These are phyloP conservation scores for Leptatherina wallacei DNA, from an alignment of 2,797 vertebrate species.

Conservation along the genomic window DNA sequence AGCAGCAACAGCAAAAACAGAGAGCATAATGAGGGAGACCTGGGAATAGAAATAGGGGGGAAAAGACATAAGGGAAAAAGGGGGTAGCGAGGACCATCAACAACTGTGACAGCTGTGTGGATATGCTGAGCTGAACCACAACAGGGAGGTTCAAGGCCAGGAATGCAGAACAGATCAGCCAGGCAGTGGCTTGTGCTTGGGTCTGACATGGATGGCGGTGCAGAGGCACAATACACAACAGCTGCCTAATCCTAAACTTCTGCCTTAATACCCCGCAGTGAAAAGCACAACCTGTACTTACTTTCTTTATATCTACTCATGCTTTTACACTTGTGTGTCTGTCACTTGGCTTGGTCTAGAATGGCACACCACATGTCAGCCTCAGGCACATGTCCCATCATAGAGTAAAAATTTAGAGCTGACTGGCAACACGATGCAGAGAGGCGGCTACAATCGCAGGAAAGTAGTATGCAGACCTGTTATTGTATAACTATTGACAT, in stretches of 20 bases:
- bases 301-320: conserved; percentile 20
- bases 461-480: conserved; percentile 5
- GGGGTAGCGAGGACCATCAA: conserved; percentile 57
- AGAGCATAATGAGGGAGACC: conserved; percentile 28
- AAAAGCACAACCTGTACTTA: conserved; percentile 43
- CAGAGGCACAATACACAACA: conserved; percentile 63
- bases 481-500: not conserved
- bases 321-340: conserved; percentile 17
- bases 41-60: conserved; percentile 33
- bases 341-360: conserved; percentile 45
- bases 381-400: conserved; percentile 38
- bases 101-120: conserved; percentile 81
- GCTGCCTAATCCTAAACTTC: conserved; percentile 71
- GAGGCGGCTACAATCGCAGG: not conserved
- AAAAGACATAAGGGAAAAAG: conserved; percentile 13
- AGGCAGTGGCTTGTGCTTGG: conserved; percentile 60
- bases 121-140: conserved; percentile 64
- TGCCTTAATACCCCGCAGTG: conserved; percentile 34
- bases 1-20: conserved; percentile 35
- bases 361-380: conserved; percentile 47
- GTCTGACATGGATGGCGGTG: conserved; percentile 48
- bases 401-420: conserved; percentile 23
- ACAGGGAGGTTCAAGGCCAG: conserved; percentile 69
- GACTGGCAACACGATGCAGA: conserved; percentile 26
- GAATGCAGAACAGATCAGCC: conserved; percentile 82